Conservation (phyloP, 2,888 invertebrate species). For the Salticus scenicus region DNA sequence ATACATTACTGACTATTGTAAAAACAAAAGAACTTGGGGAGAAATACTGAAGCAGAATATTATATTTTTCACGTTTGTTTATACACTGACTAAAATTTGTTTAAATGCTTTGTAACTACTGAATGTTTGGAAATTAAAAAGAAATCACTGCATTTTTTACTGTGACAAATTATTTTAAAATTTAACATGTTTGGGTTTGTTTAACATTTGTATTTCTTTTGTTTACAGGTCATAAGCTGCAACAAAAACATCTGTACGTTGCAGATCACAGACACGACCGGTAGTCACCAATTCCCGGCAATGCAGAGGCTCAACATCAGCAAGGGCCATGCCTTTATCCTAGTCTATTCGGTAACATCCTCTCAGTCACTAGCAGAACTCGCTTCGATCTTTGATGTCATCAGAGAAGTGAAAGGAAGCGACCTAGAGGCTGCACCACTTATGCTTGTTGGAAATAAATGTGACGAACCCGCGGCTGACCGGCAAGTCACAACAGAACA, state of each 20-base stretch:
- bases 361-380: slow-evolving; percentile 95
- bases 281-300: slow-evolving; percentile 99
- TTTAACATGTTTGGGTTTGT: too few species aligned
- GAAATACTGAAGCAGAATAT: too few species aligned
- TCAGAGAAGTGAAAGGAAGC: slow-evolving; percentile 84
- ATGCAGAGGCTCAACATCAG: slow-evolving; percentile 99
- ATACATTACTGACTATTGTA: too few species aligned
- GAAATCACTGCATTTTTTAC: too few species aligned
- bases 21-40: too few species aligned
- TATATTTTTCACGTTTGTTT: too few species aligned
- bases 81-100: too few species aligned
- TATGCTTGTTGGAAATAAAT: slow-evolving; percentile 98
- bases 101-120: too few species aligned
- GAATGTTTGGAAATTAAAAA: too few species aligned
- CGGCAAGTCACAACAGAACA: slow-evolving; percentile 83
- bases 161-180: too few species aligned
- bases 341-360: slow-evolving; percentile 95
- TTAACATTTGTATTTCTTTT: too few species aligned
- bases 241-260: slow-evolving; percentile 99
- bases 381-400: slow-evolving; percentile 94
- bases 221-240: slow-evolving; percentile 93
- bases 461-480: slow-evolving; percentile 89
- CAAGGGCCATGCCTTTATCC: slow-evolving; percentile 99
- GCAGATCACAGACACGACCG: slow-evolving; percentile 99
- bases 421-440: slow-evolving; percentile 84